Evolutionary conservation across 2,113 vertebrate genomes (phyloP), one percentile per base, ranked within the genome.

Genomic region (Herpetotheres cachinnans): DNA sequence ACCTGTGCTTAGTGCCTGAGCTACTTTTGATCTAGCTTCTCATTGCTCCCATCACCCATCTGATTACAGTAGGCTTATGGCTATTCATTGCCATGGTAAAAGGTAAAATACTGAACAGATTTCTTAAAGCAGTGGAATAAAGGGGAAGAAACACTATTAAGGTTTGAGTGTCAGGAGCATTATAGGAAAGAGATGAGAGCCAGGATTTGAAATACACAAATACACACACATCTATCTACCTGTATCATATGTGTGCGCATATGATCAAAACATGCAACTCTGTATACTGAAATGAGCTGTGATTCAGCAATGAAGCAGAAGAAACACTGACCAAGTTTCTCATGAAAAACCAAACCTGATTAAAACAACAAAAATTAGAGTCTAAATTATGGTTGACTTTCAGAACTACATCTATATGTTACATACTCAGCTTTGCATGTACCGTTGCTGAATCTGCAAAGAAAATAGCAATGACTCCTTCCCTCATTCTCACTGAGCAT

Each of bases 291-390:
- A 83, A 71, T 18, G 13, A 65, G 10, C 9, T 85, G 21, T 71
- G 22, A 59, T 40, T 76, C 14, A 36, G 26, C 4, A 76, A 47
- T 38, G 22, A 91, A 74, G 2, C 11, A 69, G 24, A 83, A 65
- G n/a, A 4, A 86, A 10, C 16, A 70, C 6, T 24, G 16, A 72
- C 2, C 5, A 69, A 77, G 1, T 56, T 71, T 46, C 36, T 54
- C 9, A 50, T 6, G 2, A 36, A 82, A 95, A 36, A 4, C 0
- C 4, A 44, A 76, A 70, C 1, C 1, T 9, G 42, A 66, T 15
- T 4, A 27, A 76, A 82, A 30, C 30, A 62, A 38, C 20, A 77
- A 52, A 73, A 50, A 27, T 13, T 12, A 30, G 29, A 63, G 20
- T n/a, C 13, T 8, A 67, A 50, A 74, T 38, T 50, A 50, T 34